Conservation (phyloP, 2,888 invertebrate species). For the Catotricha subobsoleta region DNA sequence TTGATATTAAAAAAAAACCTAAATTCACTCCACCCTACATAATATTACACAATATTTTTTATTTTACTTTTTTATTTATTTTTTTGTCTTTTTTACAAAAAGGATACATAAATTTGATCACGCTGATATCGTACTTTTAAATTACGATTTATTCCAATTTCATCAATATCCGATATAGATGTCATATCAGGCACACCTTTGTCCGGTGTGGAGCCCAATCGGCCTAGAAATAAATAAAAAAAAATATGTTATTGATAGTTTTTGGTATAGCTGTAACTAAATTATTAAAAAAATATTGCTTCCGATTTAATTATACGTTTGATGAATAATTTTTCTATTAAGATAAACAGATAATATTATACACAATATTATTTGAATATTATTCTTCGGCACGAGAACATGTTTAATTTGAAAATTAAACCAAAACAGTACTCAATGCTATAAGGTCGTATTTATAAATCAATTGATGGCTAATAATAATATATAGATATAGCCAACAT, state of each 20-base stretch:
- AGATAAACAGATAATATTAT: no score
- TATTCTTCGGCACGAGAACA: no score
- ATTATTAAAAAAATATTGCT: neutral
- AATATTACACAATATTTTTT: neutral
- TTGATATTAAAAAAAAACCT: no score
- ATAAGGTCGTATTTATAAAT: no score
- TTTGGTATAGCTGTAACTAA: neutral
- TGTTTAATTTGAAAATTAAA: no score
- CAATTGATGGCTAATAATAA: no score
- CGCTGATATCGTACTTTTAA: conserved; percentile 61
- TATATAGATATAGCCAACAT: no score
- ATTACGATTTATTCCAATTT: conserved; percentile 75
- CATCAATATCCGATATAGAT: conserved; percentile 74
- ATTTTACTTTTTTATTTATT: no score
- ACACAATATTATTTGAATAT: no score
- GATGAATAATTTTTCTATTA: neutral
- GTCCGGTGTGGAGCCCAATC: conserved; percentile 26
- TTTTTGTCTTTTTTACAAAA: conserved; percentile 25
- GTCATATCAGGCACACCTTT: conserved; percentile 85
- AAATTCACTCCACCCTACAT: neutral
- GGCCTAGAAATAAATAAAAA: conserved; percentile 17
- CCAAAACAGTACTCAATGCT: no score
- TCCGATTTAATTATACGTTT: neutral
- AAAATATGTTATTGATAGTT: neutral
- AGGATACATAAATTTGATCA: conserved; percentile 86